A percentile compares a stretch with the other conserved stretches of the same genome.
These are phyloP conservation scores for Artibeus lituratus DNA, from an alignment of 2,797 vertebrate species.

Conservation along the genomic window DNA sequence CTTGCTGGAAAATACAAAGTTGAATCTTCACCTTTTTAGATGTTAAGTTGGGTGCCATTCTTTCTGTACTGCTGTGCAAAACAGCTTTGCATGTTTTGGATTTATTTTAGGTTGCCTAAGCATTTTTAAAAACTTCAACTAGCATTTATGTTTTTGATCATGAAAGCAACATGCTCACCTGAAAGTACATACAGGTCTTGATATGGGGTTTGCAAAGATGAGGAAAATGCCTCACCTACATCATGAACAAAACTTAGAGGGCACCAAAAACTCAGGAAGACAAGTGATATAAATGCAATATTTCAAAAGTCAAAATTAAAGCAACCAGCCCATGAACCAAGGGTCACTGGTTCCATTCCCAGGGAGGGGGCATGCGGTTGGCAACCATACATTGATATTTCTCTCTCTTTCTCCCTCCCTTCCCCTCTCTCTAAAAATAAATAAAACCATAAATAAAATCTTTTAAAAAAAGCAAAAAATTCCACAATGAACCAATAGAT, in stretches of 20 bases:
- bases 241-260: background rate
- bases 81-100: background rate
- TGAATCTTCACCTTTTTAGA: background rate
- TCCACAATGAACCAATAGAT: background rate
- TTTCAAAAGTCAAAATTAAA: conserved; percentile 6
- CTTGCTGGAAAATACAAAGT: background rate
- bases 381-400: too few relatives aligned
- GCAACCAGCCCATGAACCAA: too few relatives aligned
- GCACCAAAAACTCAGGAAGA: background rate
- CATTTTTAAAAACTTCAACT: background rate
- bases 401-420: too few relatives aligned
- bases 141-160: background rate
- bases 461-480: background rate
- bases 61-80: conserved; percentile 13
- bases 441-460: too few relatives aligned
- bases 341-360: too few relatives aligned
- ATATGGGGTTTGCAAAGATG: background rate
- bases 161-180: background rate
- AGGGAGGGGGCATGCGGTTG: too few relatives aligned
- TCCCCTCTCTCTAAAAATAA: too few relatives aligned
- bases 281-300: background rate
- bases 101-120: conserved; percentile 42
- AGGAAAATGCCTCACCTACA: background rate
- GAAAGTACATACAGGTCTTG: background rate
- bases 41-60: background rate